phyloP scores from a whole-genome alignment of 2,797 vertebrate species.

The Peromyscus melanophrys region DNA sequence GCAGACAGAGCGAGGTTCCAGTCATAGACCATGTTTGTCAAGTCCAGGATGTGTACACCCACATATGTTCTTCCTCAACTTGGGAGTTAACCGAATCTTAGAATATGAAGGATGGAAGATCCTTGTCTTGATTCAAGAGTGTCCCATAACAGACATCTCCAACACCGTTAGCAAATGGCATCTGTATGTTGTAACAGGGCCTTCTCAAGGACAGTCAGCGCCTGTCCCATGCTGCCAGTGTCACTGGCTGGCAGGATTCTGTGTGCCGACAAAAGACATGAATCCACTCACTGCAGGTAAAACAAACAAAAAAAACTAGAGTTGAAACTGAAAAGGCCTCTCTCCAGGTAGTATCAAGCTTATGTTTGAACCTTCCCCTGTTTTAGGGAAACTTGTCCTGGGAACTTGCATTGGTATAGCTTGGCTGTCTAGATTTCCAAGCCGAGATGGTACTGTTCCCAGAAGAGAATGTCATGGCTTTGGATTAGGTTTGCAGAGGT shows the following conservation, averaged over 20 bases:
- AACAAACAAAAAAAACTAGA: neutral
- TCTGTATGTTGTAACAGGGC: neutral
- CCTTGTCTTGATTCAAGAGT: slow-evolving; percentile 26
- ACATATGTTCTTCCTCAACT: neutral
- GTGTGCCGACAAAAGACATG: slow-evolving; percentile 46
- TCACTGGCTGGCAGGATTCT: slow-evolving; percentile 42
- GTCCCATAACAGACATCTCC: neutral
- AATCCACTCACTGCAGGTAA: neutral
- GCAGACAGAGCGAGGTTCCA: neutral
- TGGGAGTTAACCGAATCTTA: neutral
- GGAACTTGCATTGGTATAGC: neutral
- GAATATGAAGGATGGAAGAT: neutral
- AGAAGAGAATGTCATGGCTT: neutral
- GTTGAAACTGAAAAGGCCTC: neutral
- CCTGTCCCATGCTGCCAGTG: neutral
- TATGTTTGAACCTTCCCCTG: neutral
- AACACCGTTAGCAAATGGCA: neutral
- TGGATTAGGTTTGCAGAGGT: neutral
- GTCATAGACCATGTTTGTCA: neutral
- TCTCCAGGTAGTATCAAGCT: slow-evolving; percentile 13
- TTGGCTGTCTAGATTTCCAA: neutral
- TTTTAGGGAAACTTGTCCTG: neutral
- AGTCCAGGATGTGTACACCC: neutral
- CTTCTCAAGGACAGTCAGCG: neutral
- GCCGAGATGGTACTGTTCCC: neutral